Evolutionary conservation across 2,797 vertebrate genomes (phyloP).

Genomic region (Enteromius treurensis): DNA sequence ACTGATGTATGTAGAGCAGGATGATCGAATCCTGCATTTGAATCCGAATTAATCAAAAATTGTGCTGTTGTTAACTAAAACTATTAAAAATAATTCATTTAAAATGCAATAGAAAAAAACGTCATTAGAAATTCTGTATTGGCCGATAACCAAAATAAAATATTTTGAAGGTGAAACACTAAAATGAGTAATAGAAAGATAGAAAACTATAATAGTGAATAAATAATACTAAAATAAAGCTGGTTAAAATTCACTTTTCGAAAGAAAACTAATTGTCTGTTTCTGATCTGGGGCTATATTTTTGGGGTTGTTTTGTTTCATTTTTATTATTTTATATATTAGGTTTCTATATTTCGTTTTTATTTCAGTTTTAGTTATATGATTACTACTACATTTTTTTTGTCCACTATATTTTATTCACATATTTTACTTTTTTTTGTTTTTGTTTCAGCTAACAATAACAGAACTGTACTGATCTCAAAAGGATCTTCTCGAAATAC

Average conservation of each 20-base stretch:
- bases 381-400: not conserved
- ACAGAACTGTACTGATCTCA: not conserved
- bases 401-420: not conserved
- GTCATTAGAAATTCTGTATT: not conserved
- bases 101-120: not conserved
- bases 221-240: not conserved
- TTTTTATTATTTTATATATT: not conserved
- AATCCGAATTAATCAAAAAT: not conserved
- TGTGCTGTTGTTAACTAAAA: not conserved
- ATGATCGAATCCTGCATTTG: too few relatives aligned
- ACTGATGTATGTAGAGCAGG: not conserved
- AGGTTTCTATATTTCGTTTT: not conserved
- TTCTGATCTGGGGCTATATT: not conserved
- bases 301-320: not conserved
- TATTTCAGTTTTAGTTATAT: not conserved
- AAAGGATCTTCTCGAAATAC: not conserved
- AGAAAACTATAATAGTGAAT: not conserved
- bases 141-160: not conserved
- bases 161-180: not conserved
- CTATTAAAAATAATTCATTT: not conserved
- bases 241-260: not conserved
- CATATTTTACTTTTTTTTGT: not conserved
- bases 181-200: not conserved
- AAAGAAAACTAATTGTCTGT: not conserved
- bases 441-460: not conserved